These are phyloP conservation scores for Pseudomyrmex gracilis DNA, from an alignment of 1,140 invertebrate genomes.

Conservation along the genomic window DNA sequence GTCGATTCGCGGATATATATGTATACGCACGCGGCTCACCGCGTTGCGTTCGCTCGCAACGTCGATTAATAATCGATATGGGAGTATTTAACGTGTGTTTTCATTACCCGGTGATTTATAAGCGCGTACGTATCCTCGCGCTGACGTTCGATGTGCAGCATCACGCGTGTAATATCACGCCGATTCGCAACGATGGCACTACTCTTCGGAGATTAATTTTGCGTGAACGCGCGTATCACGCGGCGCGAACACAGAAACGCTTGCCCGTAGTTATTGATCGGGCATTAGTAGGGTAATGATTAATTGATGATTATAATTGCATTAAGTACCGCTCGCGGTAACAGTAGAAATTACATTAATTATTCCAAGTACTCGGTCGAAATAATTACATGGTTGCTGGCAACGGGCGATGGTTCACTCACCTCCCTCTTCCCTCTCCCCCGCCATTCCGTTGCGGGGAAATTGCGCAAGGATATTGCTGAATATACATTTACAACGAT, in stretches of 20 bases:
- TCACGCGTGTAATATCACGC: conserved; percentile 42
- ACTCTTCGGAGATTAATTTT: conserved; percentile 61
- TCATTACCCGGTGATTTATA: conserved; percentile 55
- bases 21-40: background rate
- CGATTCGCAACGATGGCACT: conserved; percentile 35
- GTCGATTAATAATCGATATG: conserved; percentile 39
- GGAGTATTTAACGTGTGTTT: conserved; percentile 56
- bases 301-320: conserved; percentile 72
- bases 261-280: conserved; percentile 60
- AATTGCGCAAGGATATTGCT: conserved; percentile 59
- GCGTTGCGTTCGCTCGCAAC: background rate
- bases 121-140: background rate
- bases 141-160: conserved; percentile 22
- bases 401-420: conserved; percentile 58
- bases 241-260: conserved; percentile 2
- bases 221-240: conserved; percentile 41
- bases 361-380: conserved; percentile 71
- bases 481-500: conserved; percentile 48
- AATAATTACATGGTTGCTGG: conserved; percentile 59
- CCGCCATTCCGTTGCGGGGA: conserved; percentile 8
- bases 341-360: conserved; percentile 71
- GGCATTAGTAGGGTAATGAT: conserved; percentile 65
- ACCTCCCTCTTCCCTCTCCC: background rate
- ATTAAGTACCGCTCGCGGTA: conserved; percentile 67
- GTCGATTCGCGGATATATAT: background rate